Evolutionary conservation across 2,113 vertebrate species (phyloP), one percentile per base, ranked within the genome.

Genomic region (Zosterops pallidus): DNA sequence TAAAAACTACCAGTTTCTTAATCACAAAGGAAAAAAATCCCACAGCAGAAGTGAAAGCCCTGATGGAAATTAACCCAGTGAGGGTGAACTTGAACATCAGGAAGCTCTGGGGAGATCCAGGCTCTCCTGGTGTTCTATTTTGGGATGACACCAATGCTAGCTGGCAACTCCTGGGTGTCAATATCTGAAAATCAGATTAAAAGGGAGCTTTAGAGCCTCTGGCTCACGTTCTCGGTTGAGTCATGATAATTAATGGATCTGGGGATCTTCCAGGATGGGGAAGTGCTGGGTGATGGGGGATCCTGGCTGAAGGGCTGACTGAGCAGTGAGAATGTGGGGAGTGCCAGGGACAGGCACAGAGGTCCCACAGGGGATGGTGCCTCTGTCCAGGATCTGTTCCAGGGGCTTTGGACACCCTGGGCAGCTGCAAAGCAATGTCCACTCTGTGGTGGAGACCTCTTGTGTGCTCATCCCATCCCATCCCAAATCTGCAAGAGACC

Each of bases 31-130:
- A 47, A 57, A 57, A 57, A 90, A 82, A 70, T 82, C 83, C 90
- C 64, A 80, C 1, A 35, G 82, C 64, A 95, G 93, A 96, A 96
- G 86, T 41, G 83, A 95, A 95, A 95, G 60, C 17, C 6, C 37
- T 1, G 0, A 14, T 41, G 67, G 56, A 56, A 78, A 82, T 37
- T 47, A 83, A 94, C 35, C 65, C 47, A 42, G 4, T 0, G 0
- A 71, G 33, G 39, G 42, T 15, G 11, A 96, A 75, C 18, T 70
- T 0, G 0, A 79, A 35, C 42, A 28, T 9, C 20, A 31, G 52
- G 57, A 62, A 65, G 70, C 12, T 75, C 56, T 1, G 1, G 25
- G 50, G 69, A 39, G 7, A 74, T 67, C n/a, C n/a, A 5, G 37
- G 19, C 65, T 25, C n/a, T 82, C 62, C 55, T 0, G 1, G 11